phyloP scores from a whole-genome alignment of 2,113 vertebrate species.

The Microcebus lehilahytsara region DNA sequence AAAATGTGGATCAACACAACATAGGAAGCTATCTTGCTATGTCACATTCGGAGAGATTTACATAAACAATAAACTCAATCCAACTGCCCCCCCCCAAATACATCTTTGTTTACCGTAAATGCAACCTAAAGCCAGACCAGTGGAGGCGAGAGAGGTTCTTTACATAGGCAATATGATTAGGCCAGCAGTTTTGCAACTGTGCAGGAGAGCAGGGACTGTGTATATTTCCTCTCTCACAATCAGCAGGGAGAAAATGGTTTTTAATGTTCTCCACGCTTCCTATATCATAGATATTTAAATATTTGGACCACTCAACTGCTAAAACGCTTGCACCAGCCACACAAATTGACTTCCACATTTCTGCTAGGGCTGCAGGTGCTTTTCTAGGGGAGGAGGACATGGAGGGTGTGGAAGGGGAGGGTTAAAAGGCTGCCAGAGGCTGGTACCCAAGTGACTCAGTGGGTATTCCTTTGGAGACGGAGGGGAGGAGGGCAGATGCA shows the following conservation, averaged over 20 bases:
- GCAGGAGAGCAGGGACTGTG: conserved; percentile 42
- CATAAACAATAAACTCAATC: conserved; percentile 99
- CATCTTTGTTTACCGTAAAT: conserved; percentile 97
- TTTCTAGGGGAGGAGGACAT: conserved; percentile 64
- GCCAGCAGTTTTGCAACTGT: conserved; percentile 71
- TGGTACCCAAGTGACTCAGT: conserved; percentile 58
- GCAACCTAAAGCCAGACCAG: conserved; percentile 82
- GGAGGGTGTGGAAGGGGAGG: conserved; percentile 40
- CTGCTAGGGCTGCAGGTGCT: conserved; percentile 61
- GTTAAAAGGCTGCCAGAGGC: conserved; percentile 50
- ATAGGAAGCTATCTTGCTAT: conserved; percentile 99
- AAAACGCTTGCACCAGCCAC: conserved; percentile 45
- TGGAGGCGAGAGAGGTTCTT: conserved; percentile 68
- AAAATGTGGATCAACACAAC: conserved; percentile 98
- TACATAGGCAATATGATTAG: conserved; percentile 82
- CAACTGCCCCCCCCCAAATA: conserved; percentile 94
- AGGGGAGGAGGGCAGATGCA: background rate
- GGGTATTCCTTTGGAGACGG: background rate
- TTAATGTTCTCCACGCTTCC: conserved; percentile 68
- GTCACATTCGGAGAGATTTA: conserved; percentile 99
- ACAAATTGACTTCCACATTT: conserved; percentile 65
- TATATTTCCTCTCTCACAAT: conserved; percentile 62
- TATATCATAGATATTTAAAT: conserved; percentile 80
- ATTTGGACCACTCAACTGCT: conserved; percentile 71
- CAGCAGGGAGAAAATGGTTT: conserved; percentile 74